A percentile compares a stretch with the other conserved stretches of the same genome.
phyloP scores from a whole-genome alignment of 64 coral and sea anemone genomes.

The Montipora foliosa region DNA sequence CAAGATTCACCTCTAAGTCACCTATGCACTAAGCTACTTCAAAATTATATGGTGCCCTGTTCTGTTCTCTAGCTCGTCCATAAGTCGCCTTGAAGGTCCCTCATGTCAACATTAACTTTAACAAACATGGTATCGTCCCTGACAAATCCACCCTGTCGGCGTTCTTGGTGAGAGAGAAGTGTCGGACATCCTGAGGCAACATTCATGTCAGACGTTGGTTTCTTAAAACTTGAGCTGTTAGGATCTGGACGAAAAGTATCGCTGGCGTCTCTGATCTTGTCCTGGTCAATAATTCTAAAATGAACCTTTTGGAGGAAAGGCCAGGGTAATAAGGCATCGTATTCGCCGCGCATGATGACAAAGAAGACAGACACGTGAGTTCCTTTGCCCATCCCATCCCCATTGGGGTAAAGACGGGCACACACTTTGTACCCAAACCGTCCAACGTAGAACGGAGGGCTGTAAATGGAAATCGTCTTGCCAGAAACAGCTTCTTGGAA shows the following conservation, averaged over 20 bases:
- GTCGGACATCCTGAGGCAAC: constrained; percentile 58
- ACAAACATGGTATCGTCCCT: constrained; percentile 46
- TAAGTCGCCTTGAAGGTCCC: background rate
- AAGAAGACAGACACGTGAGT: constrained; percentile 28
- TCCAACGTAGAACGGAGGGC: constrained; percentile 33
- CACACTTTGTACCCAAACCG: constrained; percentile 56
- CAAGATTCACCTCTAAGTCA: no score
- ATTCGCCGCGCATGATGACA: constrained; percentile 52
- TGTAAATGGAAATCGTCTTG: constrained; percentile 6
- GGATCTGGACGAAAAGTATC: constrained; percentile 38
- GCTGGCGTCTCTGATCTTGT: background rate
- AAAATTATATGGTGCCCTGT: background rate
- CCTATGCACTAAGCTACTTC: no score
- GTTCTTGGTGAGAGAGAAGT: constrained; percentile 6
- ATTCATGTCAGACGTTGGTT: constrained; percentile 48
- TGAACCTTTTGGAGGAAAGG: constrained; percentile 10
- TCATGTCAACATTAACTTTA: constrained; percentile 38
- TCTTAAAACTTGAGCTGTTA: constrained; percentile 40
- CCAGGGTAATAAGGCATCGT: constrained; percentile 49
- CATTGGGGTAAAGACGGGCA: constrained; percentile 32
- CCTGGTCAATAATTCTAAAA: constrained; percentile 26
- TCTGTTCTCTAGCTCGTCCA: background rate
- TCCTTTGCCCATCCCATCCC: constrained; percentile 48
- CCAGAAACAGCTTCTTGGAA: constrained; percentile 16
- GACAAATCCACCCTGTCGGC: constrained; percentile 32